Conservation (phyloP, 1,140 invertebrate species). For the Bathynomus jamesi region DNA sequence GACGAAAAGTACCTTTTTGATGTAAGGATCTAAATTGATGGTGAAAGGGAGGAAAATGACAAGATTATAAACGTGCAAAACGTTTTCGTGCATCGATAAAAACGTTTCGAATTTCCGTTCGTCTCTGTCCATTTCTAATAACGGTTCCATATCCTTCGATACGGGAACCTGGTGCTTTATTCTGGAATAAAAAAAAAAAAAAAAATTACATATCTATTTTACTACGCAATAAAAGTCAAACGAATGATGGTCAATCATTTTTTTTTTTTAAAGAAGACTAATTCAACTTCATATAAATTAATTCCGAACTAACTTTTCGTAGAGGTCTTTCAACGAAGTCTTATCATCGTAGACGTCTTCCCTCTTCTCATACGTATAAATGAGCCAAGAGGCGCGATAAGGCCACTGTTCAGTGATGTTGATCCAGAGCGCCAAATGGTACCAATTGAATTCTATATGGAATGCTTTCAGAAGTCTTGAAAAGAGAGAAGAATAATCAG, state of each 20-base stretch:
- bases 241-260: too few relatives aligned
- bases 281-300: too few relatives aligned
- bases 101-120: constrained; percentile 91
- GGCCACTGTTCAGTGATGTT: constrained; percentile 99
- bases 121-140: constrained; percentile 85
- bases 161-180: constrained; percentile 63
- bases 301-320: too few relatives aligned
- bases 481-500: constrained; percentile 32
- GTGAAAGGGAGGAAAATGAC: constrained; percentile 93
- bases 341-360: constrained; percentile 81
- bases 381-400: constrained; percentile 93
- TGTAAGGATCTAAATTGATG: constrained; percentile 91
- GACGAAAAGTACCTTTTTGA: constrained; percentile 64
- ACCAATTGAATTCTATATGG: constrained; percentile 99
- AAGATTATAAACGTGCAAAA: constrained; percentile 59
- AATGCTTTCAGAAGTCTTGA: constrained; percentile 86
- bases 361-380: constrained; percentile 81
- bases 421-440: constrained; percentile 91
- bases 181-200: constrained; percentile 37
- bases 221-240: neutral
- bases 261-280: too few relatives aligned
- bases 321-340: constrained; percentile 75
- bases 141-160: constrained; percentile 75
- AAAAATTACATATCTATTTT: neutral
- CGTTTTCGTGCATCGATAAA: constrained; percentile 67